A percentile compares a stretch with the other conserved stretches of the same genome.
Conservation (phyloP, 2,888 invertebrate genomes). For the Lasiommata megera region DNA sequence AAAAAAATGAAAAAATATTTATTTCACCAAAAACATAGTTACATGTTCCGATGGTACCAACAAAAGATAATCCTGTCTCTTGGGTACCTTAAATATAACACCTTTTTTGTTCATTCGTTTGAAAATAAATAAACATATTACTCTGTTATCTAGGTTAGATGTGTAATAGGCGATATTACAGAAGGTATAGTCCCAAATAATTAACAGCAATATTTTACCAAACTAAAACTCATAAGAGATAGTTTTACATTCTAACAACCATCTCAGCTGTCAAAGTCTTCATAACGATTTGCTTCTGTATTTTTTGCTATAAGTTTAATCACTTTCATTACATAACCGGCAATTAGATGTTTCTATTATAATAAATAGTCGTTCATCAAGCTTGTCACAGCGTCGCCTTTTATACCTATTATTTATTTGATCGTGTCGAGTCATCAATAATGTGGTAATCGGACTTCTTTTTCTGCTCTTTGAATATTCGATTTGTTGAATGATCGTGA, state of each 20-base stretch:
- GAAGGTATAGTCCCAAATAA: too few species aligned
- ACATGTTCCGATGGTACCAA: too few species aligned
- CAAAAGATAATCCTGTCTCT: too few species aligned
- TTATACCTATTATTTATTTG: constrained; percentile 31
- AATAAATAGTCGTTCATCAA: constrained; percentile 24
- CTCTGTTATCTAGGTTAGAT: too few species aligned
- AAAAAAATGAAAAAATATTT: too few species aligned
- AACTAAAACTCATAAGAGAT: background rate
- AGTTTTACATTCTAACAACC: constrained; percentile 11
- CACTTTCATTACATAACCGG: constrained; percentile 37
- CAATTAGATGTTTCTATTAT: constrained; percentile 51
- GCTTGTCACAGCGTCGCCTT: constrained; percentile 37
- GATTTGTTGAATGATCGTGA: constrained; percentile 23
- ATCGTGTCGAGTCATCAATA: constrained; percentile 39
- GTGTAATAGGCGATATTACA: too few species aligned
- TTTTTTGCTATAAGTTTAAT: constrained; percentile 27
- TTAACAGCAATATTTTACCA: too few species aligned
- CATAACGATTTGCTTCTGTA: constrained; percentile 47
- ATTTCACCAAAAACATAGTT: too few species aligned
- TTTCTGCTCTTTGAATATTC: constrained; percentile 13
- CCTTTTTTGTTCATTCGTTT: too few species aligned
- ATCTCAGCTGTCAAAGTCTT: constrained; percentile 45
- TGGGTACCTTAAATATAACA: too few species aligned
- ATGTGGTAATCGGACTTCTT: constrained; percentile 22
- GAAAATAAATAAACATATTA: too few species aligned